Percentiles rank a stretch among this genome's conserved stretches.
These are phyloP conservation scores for Vannuccia rotundouncinata DNA, from an alignment of 2,888 invertebrate genomes.

Conservation along the genomic window DNA sequence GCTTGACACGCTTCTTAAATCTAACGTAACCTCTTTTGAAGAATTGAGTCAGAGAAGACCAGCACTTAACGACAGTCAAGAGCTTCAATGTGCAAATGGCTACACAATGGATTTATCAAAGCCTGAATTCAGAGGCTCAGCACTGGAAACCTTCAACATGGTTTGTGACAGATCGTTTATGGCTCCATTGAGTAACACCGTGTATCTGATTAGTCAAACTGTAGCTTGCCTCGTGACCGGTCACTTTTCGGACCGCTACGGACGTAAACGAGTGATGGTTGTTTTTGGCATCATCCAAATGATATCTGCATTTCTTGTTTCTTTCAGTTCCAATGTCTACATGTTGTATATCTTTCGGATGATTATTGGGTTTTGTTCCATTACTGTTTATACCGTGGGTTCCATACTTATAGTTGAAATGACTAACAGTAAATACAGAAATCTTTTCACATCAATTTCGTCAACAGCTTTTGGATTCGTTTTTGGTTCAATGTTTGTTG, in stretches of 20 bases:
- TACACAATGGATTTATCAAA: not conserved
- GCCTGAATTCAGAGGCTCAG: not conserved
- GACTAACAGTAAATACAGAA: not conserved
- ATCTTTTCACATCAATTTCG: not conserved
- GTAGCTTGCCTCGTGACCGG: not conserved
- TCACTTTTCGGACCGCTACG: not conserved
- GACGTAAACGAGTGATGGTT: not conserved
- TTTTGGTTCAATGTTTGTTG: not conserved
- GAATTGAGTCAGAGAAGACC: not conserved
- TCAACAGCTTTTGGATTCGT: not conserved
- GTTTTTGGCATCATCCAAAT: not conserved
- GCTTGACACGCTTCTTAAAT: not conserved
- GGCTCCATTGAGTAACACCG: not conserved
- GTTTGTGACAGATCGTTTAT: not conserved
- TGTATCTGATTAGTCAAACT: not conserved
- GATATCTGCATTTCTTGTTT: not conserved
- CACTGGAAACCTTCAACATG: not conserved
- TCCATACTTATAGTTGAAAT: not conserved
- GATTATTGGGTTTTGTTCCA: not conserved
- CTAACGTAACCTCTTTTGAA: not conserved
- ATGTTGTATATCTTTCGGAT: not conserved
- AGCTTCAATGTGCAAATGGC: not conserved
- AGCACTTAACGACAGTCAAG: not conserved
- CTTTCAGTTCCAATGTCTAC: not conserved
- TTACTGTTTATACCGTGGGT: not conserved